Evolutionary conservation across 2,888 invertebrate genomes (phyloP), one percentile per base, ranked within the genome.

Genomic region (Epistrophella euchroma): DNA sequence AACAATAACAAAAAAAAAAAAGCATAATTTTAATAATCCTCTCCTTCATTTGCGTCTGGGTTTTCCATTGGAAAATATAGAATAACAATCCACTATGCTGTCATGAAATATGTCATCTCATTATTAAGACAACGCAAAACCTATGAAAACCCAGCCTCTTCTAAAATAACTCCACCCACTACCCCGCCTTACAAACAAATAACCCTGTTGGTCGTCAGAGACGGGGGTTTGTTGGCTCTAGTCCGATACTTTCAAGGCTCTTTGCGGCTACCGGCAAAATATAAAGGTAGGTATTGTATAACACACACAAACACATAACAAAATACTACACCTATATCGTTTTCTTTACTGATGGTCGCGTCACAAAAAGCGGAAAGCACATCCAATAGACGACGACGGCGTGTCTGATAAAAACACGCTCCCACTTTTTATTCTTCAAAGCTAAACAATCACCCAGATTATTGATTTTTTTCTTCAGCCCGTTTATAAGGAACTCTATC

Each of bases 71-170:
- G 58, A 66, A 56, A 74, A 50, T 9, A 62, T 9, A 52, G 25
- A 11, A 17, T 10, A 68, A 9, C 6, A 28, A 52, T 52, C 52
- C n/a, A 52, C 40, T 40, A 73, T 47, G 79, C 56, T 19, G 43
- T 80, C 74, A 43, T 68, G 60, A 43, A 74, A 75, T 75, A 75
- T 75, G 62, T 64, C 74, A 71, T 68, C 74, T 75, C 70, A 81
- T 81, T 70, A 81, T 81, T 70, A 75, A 75, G 75, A 75, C 62
- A 60, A 70, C 43, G 62, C 60, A 62, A 73, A 66, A 50, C 58
- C 50, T 73, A 72, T n/a, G 22, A 22, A n/a, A 66, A 22, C 19
- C 19, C 37, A n/a, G 60, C 55, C 52, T 68, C 50, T 64, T 40
- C 10, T 17, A 50, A n/a, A 19, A 66, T 25, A 4, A 1, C 11